A percentile compares a stretch with the other conserved stretches of the same genome.
phyloP scores from a whole-genome alignment of 2,888 invertebrate species.

The Melanostoma mellinum region DNA sequence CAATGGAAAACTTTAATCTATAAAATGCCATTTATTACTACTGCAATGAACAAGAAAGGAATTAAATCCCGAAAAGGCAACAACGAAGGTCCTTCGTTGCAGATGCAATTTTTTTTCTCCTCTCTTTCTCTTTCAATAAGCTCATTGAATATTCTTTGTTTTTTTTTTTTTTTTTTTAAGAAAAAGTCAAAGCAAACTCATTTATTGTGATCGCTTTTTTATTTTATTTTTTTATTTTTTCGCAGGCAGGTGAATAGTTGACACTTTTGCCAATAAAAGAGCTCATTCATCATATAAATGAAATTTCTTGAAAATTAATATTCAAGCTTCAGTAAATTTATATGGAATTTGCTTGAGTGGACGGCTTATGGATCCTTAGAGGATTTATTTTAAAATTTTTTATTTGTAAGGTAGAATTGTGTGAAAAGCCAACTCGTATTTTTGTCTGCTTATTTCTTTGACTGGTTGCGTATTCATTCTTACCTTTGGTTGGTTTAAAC shows the following conservation, averaged over 20 bases:
- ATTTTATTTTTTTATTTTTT: neutral
- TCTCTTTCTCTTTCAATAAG: slow-evolving; percentile 20
- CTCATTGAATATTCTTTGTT: neutral
- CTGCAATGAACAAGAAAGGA: slow-evolving; percentile 18
- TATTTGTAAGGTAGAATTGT: no score
- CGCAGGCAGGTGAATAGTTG: neutral
- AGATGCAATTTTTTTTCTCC: slow-evolving; percentile 16
- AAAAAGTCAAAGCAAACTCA: neutral
- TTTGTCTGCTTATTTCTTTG: no score
- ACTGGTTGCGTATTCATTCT: no score
- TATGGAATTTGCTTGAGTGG: no score
- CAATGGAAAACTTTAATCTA: slow-evolving; percentile 50
- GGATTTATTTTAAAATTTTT: no score
- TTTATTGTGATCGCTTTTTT: slow-evolving; percentile 6
- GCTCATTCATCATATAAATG: slow-evolving; percentile 60
- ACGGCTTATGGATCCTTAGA: no score
- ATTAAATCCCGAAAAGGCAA: slow-evolving; percentile 27
- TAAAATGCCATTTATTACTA: slow-evolving; percentile 52
- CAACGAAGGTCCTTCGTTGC: slow-evolving; percentile 2
- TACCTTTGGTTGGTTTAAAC: no score
- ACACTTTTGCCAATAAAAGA: slow-evolving; percentile 26
- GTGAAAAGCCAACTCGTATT: no score
- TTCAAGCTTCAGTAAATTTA: neutral
- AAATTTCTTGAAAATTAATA: slow-evolving; percentile 47
- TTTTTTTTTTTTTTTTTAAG: neutral